Percentiles rank a stretch among this genome's conserved stretches.
phyloP scores from a whole-genome alignment of 2,888 invertebrate species.

The Drosophila kambysellisi region DNA sequence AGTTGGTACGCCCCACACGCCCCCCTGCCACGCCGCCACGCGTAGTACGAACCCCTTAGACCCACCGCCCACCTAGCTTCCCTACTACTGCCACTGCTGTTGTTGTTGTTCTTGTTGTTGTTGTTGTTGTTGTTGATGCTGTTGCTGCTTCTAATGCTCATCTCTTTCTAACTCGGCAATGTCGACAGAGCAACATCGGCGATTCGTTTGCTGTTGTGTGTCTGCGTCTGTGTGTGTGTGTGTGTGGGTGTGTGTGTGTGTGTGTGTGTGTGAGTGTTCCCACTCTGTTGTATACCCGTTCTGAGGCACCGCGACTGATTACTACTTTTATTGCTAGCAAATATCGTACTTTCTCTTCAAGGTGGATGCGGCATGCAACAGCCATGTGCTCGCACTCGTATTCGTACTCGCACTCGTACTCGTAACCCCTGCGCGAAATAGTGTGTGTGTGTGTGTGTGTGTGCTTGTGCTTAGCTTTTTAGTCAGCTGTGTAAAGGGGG shows the following conservation, averaged over 20 bases:
- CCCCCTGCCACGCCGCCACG: background rate
- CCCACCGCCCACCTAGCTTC: background rate
- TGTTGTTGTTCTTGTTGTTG: background rate
- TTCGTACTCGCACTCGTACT: slow-evolving; percentile 9
- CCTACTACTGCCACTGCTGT: slow-evolving; percentile 6
- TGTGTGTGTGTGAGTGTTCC: slow-evolving; percentile 18
- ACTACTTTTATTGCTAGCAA: slow-evolving; percentile 85
- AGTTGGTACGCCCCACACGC: slow-evolving; percentile 52
- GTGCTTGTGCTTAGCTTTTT: slow-evolving; percentile 70
- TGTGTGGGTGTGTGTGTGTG: slow-evolving; percentile 10
- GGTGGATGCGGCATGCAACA: slow-evolving; percentile 62
- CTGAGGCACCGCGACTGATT: slow-evolving; percentile 78
- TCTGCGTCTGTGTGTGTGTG: slow-evolving; percentile 11
- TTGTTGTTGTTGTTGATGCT: slow-evolving; percentile 26
- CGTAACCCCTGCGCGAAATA: slow-evolving; percentile 37
- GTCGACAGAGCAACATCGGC: slow-evolving; percentile 40
- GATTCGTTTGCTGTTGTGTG: slow-evolving; percentile 37
- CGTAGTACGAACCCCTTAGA: slow-evolving; percentile 6
- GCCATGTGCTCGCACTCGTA: background rate
- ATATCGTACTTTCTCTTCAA: slow-evolving; percentile 74
- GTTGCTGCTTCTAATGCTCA: slow-evolving; percentile 82
- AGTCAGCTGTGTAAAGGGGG: slow-evolving; percentile 54
- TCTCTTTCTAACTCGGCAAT: slow-evolving; percentile 85
- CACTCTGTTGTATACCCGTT: slow-evolving; percentile 27
- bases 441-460: slow-evolving; percentile 21